Evolutionary conservation across 1,140 invertebrate genomes (phyloP), one percentile per base, ranked within the genome.

Genomic region (Manduca sexta): DNA sequence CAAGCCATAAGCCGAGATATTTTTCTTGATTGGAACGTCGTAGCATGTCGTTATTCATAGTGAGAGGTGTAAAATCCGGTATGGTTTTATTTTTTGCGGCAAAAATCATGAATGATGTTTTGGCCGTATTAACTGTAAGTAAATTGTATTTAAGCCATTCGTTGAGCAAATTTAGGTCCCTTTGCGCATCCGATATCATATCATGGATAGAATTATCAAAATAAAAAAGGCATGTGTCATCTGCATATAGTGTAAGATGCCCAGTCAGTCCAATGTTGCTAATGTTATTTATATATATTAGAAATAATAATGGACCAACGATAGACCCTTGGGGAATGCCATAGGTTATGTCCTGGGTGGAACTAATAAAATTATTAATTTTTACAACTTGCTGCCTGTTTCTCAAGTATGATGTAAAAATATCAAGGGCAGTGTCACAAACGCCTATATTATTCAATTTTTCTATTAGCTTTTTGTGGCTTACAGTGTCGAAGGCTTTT

Each of bases 221-320:
- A n/a, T 41, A 41, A 41, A 41, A 41, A 2, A 41, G 13, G 12
- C 39, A 26, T 8, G 39, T 41, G 13, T 41, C 39, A 13, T 41
- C 39, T 8, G 39, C 39, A 26, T 41, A 41, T 18, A 41, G 13
- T 12, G 18, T 41, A 11, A 34, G 33, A 34, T 34, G n/a, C n/a
- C 33, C 33, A 12, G 33, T 34, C 11, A 34, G 33, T 2, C 33
- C 33, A 10, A 39, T 39, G 13, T 39, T 14, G 15, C 15, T 17
- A 43, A 64, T 35, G 14, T 57, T 45, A 41, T 61, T 53, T 26
- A 61, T 47, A 38, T 61, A 61, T 30, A 56, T 4, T 29, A 48
- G 31, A n/a, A 61, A 61, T 13, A 61, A 21, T 2, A 47, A 45
- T 2, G 53, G 52, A 2, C 53, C 53, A 14, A 61, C 39, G 8